Evolutionary conservation across 2,113 vertebrate species (phyloP).

Genomic region (Sylvia atricapilla): DNA sequence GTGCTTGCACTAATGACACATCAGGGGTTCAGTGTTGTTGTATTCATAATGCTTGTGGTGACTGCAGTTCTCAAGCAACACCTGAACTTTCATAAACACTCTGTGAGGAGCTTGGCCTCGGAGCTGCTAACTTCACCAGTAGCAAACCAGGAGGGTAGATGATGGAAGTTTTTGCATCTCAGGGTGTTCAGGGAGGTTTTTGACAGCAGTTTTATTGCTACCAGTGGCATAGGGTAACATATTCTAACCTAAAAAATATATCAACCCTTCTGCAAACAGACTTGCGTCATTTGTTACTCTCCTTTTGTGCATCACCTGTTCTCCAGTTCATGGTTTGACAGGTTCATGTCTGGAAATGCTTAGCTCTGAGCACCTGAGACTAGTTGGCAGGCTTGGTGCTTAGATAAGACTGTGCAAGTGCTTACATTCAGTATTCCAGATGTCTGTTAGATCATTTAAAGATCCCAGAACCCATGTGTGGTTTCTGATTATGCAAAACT

Average conservation of each 20-base stretch:
- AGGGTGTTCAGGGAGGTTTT: background rate
- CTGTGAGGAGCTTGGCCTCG: background rate
- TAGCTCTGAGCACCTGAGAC: slow-evolving; percentile 33
- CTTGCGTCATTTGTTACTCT: background rate
- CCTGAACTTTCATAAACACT: background rate
- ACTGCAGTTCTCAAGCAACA: slow-evolving; percentile 40
- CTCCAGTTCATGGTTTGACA: background rate
- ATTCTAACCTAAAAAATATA: background rate
- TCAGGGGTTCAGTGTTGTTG: background rate
- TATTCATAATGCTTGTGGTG: background rate
- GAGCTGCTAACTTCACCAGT: slow-evolving; percentile 29
- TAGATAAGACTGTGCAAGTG: slow-evolving; percentile 4
- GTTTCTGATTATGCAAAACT: background rate
- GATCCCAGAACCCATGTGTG: background rate
- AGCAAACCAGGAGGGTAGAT: background rate
- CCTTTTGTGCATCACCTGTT: background rate
- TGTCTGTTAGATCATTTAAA: slow-evolving; percentile 7
- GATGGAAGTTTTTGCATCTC: background rate
- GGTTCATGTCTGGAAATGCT: slow-evolving; percentile 25
- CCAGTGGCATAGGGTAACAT: background rate
- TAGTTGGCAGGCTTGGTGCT: slow-evolving; percentile 7
- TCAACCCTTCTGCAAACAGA: background rate
- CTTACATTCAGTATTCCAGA: slow-evolving; percentile 15
- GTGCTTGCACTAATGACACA: background rate
- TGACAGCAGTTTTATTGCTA: slow-evolving; percentile 21